A percentile compares a stretch with the other conserved stretches of the same genome.
phyloP scores from a whole-genome alignment of 2,797 vertebrate genomes.

The Mus spretus region DNA sequence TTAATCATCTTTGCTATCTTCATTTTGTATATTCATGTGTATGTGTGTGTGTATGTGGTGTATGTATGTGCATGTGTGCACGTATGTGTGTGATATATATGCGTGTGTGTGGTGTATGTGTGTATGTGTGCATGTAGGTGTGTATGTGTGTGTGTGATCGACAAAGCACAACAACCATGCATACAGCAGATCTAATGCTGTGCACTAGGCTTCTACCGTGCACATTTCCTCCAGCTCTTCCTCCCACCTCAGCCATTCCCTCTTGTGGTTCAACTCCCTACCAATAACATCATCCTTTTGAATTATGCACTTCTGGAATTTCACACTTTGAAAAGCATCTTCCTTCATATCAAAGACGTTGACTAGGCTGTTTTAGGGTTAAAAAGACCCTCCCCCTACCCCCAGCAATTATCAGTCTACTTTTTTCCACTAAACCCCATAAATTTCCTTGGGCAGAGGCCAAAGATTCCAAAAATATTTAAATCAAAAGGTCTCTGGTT shows the following conservation, averaged over 20 bases:
- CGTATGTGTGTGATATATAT: too few relatives aligned
- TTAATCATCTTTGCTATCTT: background rate
- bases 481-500: background rate
- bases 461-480: background rate
- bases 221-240: background rate
- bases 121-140: too few relatives aligned
- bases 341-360: background rate
- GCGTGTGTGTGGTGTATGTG: background rate
- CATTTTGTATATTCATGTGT: too few relatives aligned
- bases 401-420: background rate
- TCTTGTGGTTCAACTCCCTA: background rate
- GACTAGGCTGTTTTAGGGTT: background rate
- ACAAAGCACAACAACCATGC: background rate
- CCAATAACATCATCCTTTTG: background rate
- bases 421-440: background rate
- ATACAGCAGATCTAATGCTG: background rate
- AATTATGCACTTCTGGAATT: background rate
- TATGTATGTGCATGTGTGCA: too few relatives aligned
- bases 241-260: background rate
- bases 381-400: background rate
- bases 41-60: background rate
- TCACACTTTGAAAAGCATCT: background rate
- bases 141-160: background rate
- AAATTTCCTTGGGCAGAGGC: background rate
- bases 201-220: background rate